These are phyloP conservation scores for Spea multiplicata DNA, from an alignment of 2,113 vertebrate species.

Conservation along the genomic window DNA sequence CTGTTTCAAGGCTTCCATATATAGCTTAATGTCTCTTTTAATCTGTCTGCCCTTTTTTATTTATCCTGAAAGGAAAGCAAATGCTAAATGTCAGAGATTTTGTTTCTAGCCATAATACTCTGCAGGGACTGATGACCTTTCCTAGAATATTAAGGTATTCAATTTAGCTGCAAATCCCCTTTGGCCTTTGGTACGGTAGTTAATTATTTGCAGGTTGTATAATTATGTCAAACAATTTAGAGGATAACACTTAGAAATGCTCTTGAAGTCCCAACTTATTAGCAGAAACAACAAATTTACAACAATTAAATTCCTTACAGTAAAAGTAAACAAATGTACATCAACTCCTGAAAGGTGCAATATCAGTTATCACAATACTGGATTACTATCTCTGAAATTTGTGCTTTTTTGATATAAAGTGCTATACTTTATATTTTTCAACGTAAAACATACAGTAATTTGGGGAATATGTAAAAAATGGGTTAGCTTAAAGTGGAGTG, in stretches of 20 bases:
- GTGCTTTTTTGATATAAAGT: too few species aligned
- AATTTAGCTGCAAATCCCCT: conserved; percentile 10
- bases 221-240: conserved; percentile 5
- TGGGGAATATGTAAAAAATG: too few species aligned
- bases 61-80: not conserved
- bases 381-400: too few species aligned
- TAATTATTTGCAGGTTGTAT: conserved; percentile 2
- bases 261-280: too few species aligned
- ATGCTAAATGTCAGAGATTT: conserved; percentile 21
- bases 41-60: not conserved
- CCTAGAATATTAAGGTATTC: conserved; percentile 14
- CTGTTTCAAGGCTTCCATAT: not conserved
- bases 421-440: too few species aligned
- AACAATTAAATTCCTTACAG: too few species aligned
- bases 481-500: too few species aligned
- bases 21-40: not conserved
- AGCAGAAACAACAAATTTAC: too few species aligned
- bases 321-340: too few species aligned
- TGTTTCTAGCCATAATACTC: conserved; percentile 12
- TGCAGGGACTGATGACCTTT: conserved; percentile 31
- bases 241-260: not conserved
- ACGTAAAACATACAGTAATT: too few species aligned
- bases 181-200: not conserved
- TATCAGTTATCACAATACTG: too few species aligned
- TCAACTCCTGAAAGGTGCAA: too few species aligned